phyloP scores from a whole-genome alignment of 2,113 vertebrate genomes.

The Oryzias melastigma region DNA sequence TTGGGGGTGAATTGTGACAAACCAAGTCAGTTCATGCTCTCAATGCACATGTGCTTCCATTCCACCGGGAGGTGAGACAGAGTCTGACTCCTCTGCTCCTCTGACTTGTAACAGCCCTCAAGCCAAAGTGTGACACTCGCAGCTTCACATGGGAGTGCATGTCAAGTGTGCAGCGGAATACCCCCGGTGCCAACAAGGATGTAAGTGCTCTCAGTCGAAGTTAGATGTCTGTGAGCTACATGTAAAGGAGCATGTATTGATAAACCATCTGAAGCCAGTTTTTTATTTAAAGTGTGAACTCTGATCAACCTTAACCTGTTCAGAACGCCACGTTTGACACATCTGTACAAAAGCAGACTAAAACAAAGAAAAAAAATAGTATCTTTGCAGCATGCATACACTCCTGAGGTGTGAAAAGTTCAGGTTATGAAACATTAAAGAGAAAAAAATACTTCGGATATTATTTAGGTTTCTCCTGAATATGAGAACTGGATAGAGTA shows the following conservation, averaged over 20 bases:
- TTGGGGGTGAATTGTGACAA: constrained; percentile 22
- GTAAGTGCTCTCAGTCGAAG: constrained; percentile 49
- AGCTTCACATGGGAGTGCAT: constrained; percentile 52
- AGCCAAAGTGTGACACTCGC: constrained; percentile 57
- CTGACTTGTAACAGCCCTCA: constrained; percentile 43
- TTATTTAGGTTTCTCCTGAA: no score
- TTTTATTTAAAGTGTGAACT: constrained; percentile 33
- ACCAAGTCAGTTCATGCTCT: constrained; percentile 44
- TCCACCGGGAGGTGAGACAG: constrained; percentile 32
- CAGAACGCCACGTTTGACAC: constrained; percentile 29
- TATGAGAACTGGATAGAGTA: no score
- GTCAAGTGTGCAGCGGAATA: constrained; percentile 53
- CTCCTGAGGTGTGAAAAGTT: constrained; percentile 2
- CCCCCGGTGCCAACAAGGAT: constrained; percentile 45
- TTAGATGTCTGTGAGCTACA: constrained; percentile 27
- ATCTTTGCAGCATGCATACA: not conserved
- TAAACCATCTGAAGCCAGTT: not conserved
- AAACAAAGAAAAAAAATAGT: constrained; percentile 7
- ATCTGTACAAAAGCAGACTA: constrained; percentile 11
- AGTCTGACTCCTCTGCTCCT: constrained; percentile 31
- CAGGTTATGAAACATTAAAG: constrained; percentile 6
- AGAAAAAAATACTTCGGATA: no score
- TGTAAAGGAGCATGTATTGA: constrained; percentile 27
- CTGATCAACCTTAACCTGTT: constrained; percentile 23
- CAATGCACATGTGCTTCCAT: constrained; percentile 39